A percentile compares a stretch with the other conserved stretches of the same genome.
These are phyloP conservation scores for Scophthalmus maximus DNA, from an alignment of 2,113 vertebrate genomes.

Conservation along the genomic window DNA sequence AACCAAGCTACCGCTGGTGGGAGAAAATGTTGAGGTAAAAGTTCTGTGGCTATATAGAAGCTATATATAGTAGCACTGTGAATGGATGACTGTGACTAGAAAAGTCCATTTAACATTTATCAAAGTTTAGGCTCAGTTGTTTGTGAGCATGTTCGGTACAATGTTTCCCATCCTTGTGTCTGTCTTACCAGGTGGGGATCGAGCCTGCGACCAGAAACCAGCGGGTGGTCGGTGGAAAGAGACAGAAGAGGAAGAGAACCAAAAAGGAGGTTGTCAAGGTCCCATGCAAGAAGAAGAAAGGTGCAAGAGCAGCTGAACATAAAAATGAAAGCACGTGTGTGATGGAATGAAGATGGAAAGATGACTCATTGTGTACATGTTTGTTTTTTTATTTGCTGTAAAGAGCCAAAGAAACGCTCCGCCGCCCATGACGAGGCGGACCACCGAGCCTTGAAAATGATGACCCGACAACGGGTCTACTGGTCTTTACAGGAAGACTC, in stretches of 20 bases:
- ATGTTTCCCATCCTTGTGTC: not conserved
- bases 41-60: no score
- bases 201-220: slow-evolving; percentile 70
- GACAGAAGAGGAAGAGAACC: slow-evolving; percentile 65
- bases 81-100: no score
- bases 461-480: slow-evolving; percentile 92
- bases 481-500: slow-evolving; percentile 94
- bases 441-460: slow-evolving; percentile 89
- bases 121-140: not conserved
- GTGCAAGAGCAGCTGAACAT: slow-evolving; percentile 17
- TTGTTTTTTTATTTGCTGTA: not conserved
- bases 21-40: slow-evolving; percentile 57
- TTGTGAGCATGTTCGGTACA: not conserved
- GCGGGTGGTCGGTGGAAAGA: slow-evolving; percentile 72
- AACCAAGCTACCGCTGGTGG: slow-evolving; percentile 16
- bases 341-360: not conserved
- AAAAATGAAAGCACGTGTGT: fast-evolving
- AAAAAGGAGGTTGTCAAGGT: slow-evolving; percentile 65
- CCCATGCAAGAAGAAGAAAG: slow-evolving; percentile 70
- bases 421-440: slow-evolving; percentile 90
- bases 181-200: slow-evolving; percentile 44
- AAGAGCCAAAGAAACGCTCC: slow-evolving; percentile 61
- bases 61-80: no score
- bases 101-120: no score
- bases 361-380: not conserved